These are phyloP conservation scores for Scrobipalpa atriplicella DNA, from an alignment of 2,888 invertebrate genomes.

Conservation along the genomic window DNA sequence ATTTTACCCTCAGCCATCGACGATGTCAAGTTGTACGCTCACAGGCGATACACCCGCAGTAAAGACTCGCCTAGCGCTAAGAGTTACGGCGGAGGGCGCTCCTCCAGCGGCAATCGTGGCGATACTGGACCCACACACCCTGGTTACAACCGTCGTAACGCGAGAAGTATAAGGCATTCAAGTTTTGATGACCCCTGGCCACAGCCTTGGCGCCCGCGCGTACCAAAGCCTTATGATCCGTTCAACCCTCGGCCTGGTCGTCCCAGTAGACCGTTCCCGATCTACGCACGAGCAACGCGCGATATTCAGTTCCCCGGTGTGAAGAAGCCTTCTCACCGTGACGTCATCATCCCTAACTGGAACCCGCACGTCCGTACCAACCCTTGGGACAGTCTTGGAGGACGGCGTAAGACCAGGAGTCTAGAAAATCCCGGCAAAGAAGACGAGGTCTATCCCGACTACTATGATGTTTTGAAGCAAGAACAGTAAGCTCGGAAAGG, in stretches of 20 bases:
- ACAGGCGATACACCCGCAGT: slow-evolving; percentile 47
- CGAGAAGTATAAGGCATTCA: slow-evolving; percentile 38
- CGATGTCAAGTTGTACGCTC: slow-evolving; percentile 45
- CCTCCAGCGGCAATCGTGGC: slow-evolving; percentile 38
- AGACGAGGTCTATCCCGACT: neutral
- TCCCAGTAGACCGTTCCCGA: slow-evolving; percentile 30
- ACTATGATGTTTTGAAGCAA: neutral
- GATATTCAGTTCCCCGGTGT: slow-evolving; percentile 40
- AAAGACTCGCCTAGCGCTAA: slow-evolving; percentile 49
- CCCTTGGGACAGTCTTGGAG: slow-evolving; percentile 49
- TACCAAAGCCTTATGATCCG: slow-evolving; percentile 31
- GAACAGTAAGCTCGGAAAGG: neutral
- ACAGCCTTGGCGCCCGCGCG: slow-evolving; percentile 22
- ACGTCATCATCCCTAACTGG: slow-evolving; percentile 54
- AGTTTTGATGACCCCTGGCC: slow-evolving; percentile 15
- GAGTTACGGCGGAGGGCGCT: slow-evolving; percentile 45
- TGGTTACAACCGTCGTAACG: slow-evolving; percentile 55
- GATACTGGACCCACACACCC: slow-evolving; percentile 53
- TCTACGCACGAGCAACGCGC: slow-evolving; percentile 37
- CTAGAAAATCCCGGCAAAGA: slow-evolving; percentile 26
- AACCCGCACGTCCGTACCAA: slow-evolving; percentile 50
- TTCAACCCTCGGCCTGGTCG: slow-evolving; percentile 26
- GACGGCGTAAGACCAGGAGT: slow-evolving; percentile 36
- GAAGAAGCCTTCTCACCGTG: slow-evolving; percentile 46
- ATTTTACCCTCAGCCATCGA: slow-evolving; percentile 44